Evolutionary conservation across 2,888 invertebrate genomes (phyloP).

Genomic region (Apamea epomidion): DNA sequence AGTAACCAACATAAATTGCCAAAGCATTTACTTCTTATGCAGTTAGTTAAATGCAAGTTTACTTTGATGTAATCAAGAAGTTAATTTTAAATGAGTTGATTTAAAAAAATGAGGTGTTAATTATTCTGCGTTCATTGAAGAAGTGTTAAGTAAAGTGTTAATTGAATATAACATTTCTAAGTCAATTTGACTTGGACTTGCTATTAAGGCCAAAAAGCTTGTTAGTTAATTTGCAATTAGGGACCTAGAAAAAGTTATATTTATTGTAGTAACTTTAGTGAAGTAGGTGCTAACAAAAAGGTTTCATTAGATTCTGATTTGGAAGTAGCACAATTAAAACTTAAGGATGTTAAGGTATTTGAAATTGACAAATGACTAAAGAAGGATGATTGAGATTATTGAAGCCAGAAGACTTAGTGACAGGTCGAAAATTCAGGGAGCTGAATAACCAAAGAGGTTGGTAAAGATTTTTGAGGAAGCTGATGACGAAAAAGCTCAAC

Average conservation of each 20-base stretch:
- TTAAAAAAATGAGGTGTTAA: not conserved
- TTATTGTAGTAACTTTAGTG: not conserved
- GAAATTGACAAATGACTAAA: not conserved
- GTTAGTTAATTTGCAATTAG: constrained; percentile 5
- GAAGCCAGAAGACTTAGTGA: not conserved
- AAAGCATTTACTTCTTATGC: constrained; percentile 43
- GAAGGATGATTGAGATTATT: not conserved
- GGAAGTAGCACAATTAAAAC: constrained; percentile 7
- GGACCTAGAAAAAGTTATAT: not conserved
- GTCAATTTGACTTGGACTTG: not conserved
- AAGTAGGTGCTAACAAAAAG: not conserved
- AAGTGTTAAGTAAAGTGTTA: constrained; percentile 7
- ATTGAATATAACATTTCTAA: not conserved
- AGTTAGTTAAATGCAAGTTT: constrained; percentile 16
- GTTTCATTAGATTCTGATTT: not conserved
- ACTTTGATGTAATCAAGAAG: not conserved
- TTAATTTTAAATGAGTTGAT: not conserved
- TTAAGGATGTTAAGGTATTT: not conserved
- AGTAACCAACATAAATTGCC: constrained; percentile 27
- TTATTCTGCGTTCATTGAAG: not conserved
- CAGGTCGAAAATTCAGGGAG: not conserved
- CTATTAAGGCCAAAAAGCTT: not conserved
- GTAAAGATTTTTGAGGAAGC: not conserved
- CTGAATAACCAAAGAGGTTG: not conserved
- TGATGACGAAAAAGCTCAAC: constrained; percentile 10